Evolutionary conservation across 2,888 invertebrate species (phyloP), one percentile per base, ranked within the genome.

Genomic region (Hedychridium roseum): DNA sequence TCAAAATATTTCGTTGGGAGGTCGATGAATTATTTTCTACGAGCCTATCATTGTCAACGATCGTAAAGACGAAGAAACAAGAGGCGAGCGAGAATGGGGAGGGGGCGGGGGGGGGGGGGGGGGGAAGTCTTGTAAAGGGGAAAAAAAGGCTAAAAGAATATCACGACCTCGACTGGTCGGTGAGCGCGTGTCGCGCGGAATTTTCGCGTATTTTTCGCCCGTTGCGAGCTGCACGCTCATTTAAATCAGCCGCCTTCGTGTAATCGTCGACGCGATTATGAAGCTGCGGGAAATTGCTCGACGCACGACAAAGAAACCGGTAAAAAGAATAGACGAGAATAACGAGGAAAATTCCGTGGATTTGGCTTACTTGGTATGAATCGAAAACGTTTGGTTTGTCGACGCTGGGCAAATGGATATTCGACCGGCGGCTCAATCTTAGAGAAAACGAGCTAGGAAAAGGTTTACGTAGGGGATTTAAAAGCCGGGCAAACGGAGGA

Each of bases 281-380:
- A 44, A 42, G 28, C 44, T 34, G 48, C 30, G 50, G 32, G 55
- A 55, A 61, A 61, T 61, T 56, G 56, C 49, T 20, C 34, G 37
- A 28, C 12, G 47, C 60, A 57, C 54, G 60, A 60, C 31, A 43
- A n/a, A n/a, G n/a, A n/a, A n/a, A n/a, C n/a, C n/a, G n/a, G n/a
- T n/a, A n/a, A n/a, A n/a, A n/a, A n/a, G n/a, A n/a, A n/a, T n/a
- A n/a, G n/a, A n/a, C n/a, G n/a, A n/a, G n/a, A n/a, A n/a, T n/a
- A n/a, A n/a, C n/a, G n/a, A n/a, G n/a, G n/a, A n/a, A n/a, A n/a
- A n/a, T n/a, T n/a, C n/a, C n/a, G n/a, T n/a, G n/a, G n/a, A n/a
- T n/a, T n/a, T n/a, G n/a, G n/a, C n/a, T n/a, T n/a, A n/a, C n/a
- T n/a, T n/a, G n/a, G n/a, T n/a, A n/a, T n/a, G n/a, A n/a, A n/a